Evolutionary conservation across 1,140 invertebrate species (phyloP).

Genomic region (Eumaeus atala): DNA sequence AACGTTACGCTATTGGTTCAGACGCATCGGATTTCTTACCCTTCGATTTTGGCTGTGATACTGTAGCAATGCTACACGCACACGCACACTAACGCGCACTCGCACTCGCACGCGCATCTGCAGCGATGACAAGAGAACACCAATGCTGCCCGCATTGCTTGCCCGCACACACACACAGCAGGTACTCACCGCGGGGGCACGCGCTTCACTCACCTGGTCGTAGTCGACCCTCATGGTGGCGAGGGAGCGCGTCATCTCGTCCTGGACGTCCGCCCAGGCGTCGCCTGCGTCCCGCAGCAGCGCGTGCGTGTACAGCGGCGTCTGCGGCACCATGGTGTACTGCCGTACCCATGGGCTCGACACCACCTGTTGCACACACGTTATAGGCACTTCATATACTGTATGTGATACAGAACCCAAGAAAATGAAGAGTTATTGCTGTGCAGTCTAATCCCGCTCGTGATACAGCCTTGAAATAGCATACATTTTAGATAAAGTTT

Average conservation of each 20-base stretch:
- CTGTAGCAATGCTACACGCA: too few species aligned
- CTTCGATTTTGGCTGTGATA: too few species aligned
- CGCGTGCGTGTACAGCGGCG: constrained; percentile 91
- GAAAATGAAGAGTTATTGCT: too few species aligned
- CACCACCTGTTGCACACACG: constrained; percentile 73
- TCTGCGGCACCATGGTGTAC: constrained; percentile 92
- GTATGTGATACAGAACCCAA: too few species aligned
- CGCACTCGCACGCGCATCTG: neutral
- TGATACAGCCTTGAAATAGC: too few species aligned
- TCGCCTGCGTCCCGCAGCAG: constrained; percentile 93
- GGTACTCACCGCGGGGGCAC: neutral
- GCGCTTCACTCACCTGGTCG: constrained; percentile 78
- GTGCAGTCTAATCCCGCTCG: too few species aligned
- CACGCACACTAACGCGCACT: neutral
- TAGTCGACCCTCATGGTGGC: constrained; percentile 98
- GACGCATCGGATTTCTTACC: too few species aligned
- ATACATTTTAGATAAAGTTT: too few species aligned
- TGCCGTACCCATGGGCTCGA: constrained; percentile 64
- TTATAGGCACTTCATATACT: too few species aligned
- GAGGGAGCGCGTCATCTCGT: constrained; percentile 97
- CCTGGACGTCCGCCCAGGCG: constrained; percentile 96
- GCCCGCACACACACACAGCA: neutral
- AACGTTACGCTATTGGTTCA: too few species aligned
- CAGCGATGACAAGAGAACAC: too few species aligned
- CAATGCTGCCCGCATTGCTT: too few species aligned